Evolutionary conservation across 2,888 invertebrate species (phyloP).

Genomic region (Aphrophora alni): DNA sequence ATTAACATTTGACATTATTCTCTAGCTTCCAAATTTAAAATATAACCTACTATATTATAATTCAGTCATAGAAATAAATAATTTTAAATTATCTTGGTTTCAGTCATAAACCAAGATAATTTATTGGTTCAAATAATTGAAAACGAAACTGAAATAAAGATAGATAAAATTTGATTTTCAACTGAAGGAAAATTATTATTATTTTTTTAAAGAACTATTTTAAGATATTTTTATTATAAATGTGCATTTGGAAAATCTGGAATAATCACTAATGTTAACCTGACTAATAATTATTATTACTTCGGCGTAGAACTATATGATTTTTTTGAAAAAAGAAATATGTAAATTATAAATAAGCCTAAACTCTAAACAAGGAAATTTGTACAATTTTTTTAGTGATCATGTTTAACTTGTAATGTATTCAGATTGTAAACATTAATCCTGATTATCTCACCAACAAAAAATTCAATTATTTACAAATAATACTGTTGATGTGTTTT

Average conservation of each 20-base stretch:
- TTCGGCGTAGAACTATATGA: not conserved
- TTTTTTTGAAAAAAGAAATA: not conserved
- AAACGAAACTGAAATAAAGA: too few relatives aligned
- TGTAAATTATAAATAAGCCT: not conserved
- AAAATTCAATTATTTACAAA: conserved; percentile 24
- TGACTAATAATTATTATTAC: not conserved
- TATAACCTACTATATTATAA: too few relatives aligned
- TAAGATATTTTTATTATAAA: too few relatives aligned
- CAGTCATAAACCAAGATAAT: too few relatives aligned
- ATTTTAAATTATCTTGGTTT: not conserved
- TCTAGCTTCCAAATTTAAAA: not conserved
- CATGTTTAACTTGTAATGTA: not conserved
- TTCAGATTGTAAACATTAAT: not conserved
- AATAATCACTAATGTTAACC: not conserved
- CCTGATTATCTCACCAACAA: conserved; percentile 30
- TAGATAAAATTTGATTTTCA: too few relatives aligned
- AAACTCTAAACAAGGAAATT: not conserved
- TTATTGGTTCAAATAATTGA: not conserved
- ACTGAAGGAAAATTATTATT: too few relatives aligned
- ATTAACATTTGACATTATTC: not conserved
- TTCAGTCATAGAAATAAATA: not conserved
- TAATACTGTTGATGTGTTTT: not conserved
- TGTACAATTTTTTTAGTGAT: not conserved
- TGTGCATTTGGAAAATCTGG: not conserved
- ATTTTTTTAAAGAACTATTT: too few relatives aligned